Evolutionary conservation across 2,797 vertebrate genomes (phyloP).

Genomic region (Enteromius radiatus): DNA sequence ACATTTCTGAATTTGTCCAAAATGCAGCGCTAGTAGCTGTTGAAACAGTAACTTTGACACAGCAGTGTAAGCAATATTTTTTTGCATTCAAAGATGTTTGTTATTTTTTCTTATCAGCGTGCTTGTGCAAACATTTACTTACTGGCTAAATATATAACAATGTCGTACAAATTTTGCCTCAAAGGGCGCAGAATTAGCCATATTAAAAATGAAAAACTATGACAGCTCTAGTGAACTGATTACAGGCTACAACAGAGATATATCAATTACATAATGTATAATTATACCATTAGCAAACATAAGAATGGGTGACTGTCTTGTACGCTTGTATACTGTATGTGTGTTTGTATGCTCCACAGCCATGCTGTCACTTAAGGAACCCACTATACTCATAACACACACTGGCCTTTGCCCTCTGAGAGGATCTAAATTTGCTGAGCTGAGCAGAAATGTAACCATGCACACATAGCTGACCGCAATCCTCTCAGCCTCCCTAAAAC

Average conservation of each 20-base stretch:
- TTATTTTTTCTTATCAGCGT: conserved; percentile 18
- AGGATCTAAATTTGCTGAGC: conserved; percentile 42
- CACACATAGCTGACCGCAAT: conserved; percentile 14
- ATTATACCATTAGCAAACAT: conserved; percentile 17
- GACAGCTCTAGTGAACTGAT: conserved; percentile 8
- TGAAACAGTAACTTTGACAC: conserved; percentile 16
- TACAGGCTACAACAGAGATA: conserved; percentile 1
- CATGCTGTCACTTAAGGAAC: conserved; percentile 34
- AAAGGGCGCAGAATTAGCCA: conserved; percentile 14
- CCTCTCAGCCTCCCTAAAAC: not conserved
- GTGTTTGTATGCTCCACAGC: conserved; percentile 29
- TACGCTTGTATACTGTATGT: not conserved
- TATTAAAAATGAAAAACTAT: not conserved
- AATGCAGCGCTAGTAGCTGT: not conserved
- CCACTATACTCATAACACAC: conserved; percentile 28
- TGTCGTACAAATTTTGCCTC: not conserved
- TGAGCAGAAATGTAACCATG: conserved; percentile 24
- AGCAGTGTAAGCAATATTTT: conserved; percentile 9
- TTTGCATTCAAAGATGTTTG: not conserved
- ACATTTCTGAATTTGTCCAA: conserved; percentile 14
- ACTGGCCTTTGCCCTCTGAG: conserved; percentile 26
- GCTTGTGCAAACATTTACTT: conserved; percentile 3
- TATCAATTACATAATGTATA: conserved; percentile 10
- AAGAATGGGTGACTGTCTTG: conserved; percentile 18
- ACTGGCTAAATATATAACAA: conserved; percentile 25